These are phyloP conservation scores for Drosophila algonquin DNA, from an alignment of 2,888 invertebrate genomes.

Conservation along the genomic window DNA sequence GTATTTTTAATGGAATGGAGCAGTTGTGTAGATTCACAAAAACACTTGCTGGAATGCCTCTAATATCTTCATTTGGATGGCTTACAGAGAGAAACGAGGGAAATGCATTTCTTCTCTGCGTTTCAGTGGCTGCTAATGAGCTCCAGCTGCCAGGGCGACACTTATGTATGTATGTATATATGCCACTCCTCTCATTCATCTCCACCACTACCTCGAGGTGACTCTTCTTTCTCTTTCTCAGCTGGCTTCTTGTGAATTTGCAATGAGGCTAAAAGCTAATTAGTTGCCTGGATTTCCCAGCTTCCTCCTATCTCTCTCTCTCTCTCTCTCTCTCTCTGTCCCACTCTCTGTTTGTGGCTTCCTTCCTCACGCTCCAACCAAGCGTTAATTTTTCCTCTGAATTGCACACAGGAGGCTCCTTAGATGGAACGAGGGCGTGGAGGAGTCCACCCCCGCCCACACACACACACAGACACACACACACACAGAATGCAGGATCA, in stretches of 20 bases:
- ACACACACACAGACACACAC: conserved; percentile 12
- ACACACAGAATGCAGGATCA: conserved; percentile 61
- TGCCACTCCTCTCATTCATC: not conserved
- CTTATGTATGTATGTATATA: conserved; percentile 6
- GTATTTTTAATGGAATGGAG: too few species aligned
- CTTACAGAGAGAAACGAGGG: not conserved
- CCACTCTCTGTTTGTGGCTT: conserved; percentile 33
- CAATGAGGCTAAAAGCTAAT: conserved; percentile 74
- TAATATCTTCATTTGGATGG: conserved; percentile 2
- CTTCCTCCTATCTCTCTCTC: not conserved
- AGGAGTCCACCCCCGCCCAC: conserved; percentile 20
- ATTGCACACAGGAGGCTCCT: conserved; percentile 41
- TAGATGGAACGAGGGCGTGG: conserved; percentile 14
- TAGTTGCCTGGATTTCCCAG: conserved; percentile 55
- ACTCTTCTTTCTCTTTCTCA: conserved; percentile 13
- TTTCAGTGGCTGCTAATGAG: conserved; percentile 49
- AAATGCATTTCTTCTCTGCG: conserved; percentile 26
- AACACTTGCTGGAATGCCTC: too few species aligned
- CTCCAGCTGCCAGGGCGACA: conserved; percentile 32
- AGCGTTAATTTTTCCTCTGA: conserved; percentile 46
- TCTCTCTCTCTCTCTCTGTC: conserved; percentile 15
- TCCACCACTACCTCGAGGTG: not conserved
- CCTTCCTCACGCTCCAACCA: conserved; percentile 23
- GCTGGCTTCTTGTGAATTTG: conserved; percentile 66
- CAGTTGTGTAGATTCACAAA: too few species aligned